Evolutionary conservation across 2,113 vertebrate genomes (phyloP).

Genomic region (Lepus timidus): DNA sequence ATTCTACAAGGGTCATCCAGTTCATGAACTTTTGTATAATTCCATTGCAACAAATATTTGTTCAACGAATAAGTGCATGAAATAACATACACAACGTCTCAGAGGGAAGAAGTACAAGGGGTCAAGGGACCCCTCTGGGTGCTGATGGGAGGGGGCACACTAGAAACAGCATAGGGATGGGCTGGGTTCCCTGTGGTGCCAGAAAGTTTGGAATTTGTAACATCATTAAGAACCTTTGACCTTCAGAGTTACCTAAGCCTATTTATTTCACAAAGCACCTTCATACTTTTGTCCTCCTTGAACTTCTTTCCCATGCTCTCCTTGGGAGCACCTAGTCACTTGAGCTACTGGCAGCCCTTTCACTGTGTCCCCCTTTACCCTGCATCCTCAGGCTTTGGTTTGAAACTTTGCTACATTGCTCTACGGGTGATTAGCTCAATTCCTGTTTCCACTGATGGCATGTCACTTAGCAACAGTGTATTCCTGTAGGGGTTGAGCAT

Average conservation of each 20-base stretch:
- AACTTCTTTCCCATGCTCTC: neutral
- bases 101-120: neutral
- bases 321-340: neutral
- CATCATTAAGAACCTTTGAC: neutral
- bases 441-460: neutral
- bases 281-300: neutral
- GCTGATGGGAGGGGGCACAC: too few relatives aligned
- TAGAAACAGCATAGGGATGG: neutral
- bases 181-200: neutral
- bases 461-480: neutral
- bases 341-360: neutral
- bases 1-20: neutral
- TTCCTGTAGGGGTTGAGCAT: neutral
- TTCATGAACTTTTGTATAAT: neutral
- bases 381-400: neutral
- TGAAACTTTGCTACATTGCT: neutral
- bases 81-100: neutral
- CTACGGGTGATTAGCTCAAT: neutral
- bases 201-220: neutral
- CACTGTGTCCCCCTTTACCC: neutral
- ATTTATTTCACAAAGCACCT: neutral
- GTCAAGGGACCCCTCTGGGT: neutral
- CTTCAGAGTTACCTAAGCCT: neutral
- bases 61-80: neutral
- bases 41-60: neutral